Evolutionary conservation across 2,797 vertebrate species (phyloP).

Genomic region (Saxicola maurus): DNA sequence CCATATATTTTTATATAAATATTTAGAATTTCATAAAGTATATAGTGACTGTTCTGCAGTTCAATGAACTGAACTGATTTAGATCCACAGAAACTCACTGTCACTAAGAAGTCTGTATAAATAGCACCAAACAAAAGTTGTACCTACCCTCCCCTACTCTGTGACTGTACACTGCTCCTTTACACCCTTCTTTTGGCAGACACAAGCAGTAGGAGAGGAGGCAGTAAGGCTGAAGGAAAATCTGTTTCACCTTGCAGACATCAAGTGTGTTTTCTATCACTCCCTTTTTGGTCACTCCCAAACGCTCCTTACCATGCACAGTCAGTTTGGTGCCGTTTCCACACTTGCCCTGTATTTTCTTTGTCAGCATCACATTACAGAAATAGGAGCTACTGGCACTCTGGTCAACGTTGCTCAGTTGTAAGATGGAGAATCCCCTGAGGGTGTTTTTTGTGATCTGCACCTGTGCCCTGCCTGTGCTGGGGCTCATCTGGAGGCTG

Average conservation of each 20-base stretch:
- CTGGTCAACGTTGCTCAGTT: background rate
- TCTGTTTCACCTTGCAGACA: background rate
- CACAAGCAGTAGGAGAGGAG: background rate
- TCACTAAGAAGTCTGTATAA: background rate
- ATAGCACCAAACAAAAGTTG: background rate
- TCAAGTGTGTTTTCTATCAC: background rate
- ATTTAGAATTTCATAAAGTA: background rate
- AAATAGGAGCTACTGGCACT: background rate
- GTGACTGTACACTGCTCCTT: background rate
- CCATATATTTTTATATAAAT: background rate
- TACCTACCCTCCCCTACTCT: background rate
- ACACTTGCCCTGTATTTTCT: background rate
- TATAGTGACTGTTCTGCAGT: background rate
- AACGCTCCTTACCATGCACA: background rate
- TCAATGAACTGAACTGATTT: background rate
- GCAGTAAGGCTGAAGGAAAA: background rate
- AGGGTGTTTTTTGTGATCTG: background rate
- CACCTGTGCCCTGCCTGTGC: rapidly evolving
- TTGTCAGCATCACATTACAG: background rate
- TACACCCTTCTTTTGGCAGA: background rate
- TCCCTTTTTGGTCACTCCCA: background rate
- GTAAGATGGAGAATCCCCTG: background rate
- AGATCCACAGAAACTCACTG: background rate
- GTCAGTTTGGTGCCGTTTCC: background rate
- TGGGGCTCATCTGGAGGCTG: background rate